Evolutionary conservation across 2,888 invertebrate species (phyloP).

Genomic region (Hemaris fuciformis): DNA sequence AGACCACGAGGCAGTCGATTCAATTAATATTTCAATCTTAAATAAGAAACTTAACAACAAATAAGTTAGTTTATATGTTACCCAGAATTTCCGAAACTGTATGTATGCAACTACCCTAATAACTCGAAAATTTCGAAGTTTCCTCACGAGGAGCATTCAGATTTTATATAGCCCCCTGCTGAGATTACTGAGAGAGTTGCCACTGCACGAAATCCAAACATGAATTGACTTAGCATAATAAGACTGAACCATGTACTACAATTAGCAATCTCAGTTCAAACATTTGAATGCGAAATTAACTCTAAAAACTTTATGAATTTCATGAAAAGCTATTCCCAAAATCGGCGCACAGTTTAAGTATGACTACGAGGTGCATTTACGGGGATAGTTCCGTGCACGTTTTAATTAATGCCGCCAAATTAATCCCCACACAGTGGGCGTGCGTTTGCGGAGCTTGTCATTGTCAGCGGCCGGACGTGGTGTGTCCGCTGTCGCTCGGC

Average conservation of each 20-base stretch:
- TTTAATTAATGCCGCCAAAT: conserved; percentile 53
- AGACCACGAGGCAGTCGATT: too few species aligned
- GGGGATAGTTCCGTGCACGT: conserved; percentile 31
- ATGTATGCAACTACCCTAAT: too few species aligned
- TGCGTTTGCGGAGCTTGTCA: conserved; percentile 47
- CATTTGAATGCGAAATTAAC: neutral
- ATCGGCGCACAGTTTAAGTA: conserved; percentile 7
- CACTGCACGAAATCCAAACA: neutral
- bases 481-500: neutral
- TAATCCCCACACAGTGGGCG: conserved; percentile 36
- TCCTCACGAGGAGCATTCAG: neutral
- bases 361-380: conserved; percentile 27
- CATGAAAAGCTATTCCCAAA: neutral
- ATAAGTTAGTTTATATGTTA: too few species aligned
- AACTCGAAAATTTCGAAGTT: neutral
- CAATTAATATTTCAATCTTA: too few species aligned
- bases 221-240: neutral
- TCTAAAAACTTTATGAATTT: neutral
- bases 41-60: too few species aligned
- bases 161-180: neutral
- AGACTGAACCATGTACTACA: neutral
- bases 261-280: neutral
- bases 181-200: neutral
- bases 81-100: too few species aligned
- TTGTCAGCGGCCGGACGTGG: conserved; percentile 8